Base-by-base conservation (phyloP, 2,797 vertebrate genomes). In the Acanthis flammea region DNA sequence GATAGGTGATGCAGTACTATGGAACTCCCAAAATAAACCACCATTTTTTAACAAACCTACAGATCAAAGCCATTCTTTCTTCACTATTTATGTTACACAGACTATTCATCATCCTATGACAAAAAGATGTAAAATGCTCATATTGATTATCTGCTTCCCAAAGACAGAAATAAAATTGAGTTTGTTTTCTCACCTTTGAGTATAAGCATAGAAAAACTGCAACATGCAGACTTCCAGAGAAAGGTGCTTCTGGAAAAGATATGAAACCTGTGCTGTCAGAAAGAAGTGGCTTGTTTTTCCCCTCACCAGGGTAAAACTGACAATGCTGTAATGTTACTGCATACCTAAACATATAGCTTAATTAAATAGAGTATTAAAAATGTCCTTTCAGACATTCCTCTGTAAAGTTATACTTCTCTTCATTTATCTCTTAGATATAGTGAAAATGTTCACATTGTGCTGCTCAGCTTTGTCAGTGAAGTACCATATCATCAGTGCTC, bases 161-260 rank as follows among this genome's bases (percentile, higher is more conserved):
- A 33, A 39, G 39, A 68, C 11, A 85, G 51, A 75, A 87, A 82
- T 55, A 53, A 71, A 88, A 76, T 33, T 24, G 12, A 73, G 48
- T 14, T 91, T 63, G 31, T 65, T 90, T 57, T 89, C 98, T 98
- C 98, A 99, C 99, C 99, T 99, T 97, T 99, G 99, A 85, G 99
- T 99, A 83, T 99, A 99, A 58, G 99, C 99, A 96, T 99, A 99
- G 97, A 99, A 99, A 98, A 99, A 99, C 97, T 99, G 99, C 97
- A 99, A 98, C 99, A 99, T 99, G 97, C 99, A 99, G 95, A 99
- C 99, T 97, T 99, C 99, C 97, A 99, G 96, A 48, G 99, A 99
- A 84, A 99, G 98, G 94, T 99, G 99, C 96, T 99, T 99, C 99
- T 99, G 79, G 97, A 96, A 96, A 74, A 97, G 54, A 96, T 71